Evolutionary conservation across 2,797 vertebrate species (phyloP).

Genomic region (Crocidura indochinensis): DNA sequence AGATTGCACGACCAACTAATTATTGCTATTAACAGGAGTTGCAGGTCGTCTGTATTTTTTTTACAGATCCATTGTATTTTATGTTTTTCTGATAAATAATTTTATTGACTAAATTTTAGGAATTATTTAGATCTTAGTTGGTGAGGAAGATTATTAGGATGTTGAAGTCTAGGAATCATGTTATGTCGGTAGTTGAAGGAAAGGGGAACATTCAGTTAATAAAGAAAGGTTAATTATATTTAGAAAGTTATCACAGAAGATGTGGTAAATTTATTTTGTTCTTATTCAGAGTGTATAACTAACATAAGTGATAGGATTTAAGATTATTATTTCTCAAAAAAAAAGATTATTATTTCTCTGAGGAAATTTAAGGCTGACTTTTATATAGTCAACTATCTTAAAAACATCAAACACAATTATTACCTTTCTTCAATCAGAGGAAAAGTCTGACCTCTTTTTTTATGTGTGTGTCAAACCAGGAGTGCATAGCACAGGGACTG

Average conservation of each 20-base stretch:
- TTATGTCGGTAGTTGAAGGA: constrained; percentile 16
- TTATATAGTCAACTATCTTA: not conserved
- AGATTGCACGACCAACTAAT: not conserved
- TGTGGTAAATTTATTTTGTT: constrained; percentile 20
- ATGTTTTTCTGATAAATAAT: constrained; percentile 34
- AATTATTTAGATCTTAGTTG: constrained; percentile 46
- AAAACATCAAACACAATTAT: constrained; percentile 17
- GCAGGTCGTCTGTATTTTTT: not conserved
- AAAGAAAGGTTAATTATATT: not conserved
- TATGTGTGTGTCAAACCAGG: too few relatives aligned
- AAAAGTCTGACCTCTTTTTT: not conserved
- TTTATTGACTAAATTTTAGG: constrained; percentile 46
- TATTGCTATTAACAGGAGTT: constrained; percentile 32
- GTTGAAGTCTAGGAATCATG: not conserved
- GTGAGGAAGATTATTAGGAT: not conserved
- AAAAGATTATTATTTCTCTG: not conserved
- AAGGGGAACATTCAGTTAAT: not conserved
- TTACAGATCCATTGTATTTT: too few relatives aligned
- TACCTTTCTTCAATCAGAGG: constrained; percentile 4
- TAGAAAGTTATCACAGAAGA: too few relatives aligned
- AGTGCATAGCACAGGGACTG: too few relatives aligned
- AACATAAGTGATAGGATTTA: not conserved
- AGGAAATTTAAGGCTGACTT: not conserved
- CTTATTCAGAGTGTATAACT: not conserved
- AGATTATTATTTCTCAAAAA: not conserved